Conservation (phyloP, 2,797 vertebrate species). For the Coluber constrictor region DNA sequence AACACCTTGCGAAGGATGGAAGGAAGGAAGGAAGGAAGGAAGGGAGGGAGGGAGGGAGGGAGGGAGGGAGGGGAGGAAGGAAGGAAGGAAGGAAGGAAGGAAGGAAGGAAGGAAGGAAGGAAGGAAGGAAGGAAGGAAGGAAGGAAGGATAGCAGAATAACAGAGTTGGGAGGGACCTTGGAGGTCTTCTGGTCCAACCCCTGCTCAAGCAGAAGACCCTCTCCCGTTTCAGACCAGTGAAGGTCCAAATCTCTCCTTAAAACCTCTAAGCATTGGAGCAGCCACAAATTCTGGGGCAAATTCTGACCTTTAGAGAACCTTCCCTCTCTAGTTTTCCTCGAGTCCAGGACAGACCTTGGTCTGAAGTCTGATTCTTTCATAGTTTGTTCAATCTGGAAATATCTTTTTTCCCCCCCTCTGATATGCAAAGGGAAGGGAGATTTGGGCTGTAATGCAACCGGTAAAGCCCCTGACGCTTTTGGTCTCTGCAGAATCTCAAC, state of each 20-base stretch:
- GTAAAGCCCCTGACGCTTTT: background rate
- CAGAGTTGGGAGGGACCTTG: too few relatives aligned
- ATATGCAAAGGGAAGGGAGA: background rate
- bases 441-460: too few relatives aligned
- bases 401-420: accelerated
- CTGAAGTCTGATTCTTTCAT: background rate
- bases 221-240: background rate
- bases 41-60: too few relatives aligned
- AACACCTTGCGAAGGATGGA: too few relatives aligned
- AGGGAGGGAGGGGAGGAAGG: too few relatives aligned
- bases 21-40: too few relatives aligned
- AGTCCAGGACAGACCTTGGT: background rate
- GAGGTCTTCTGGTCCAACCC: too few relatives aligned
- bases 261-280: too few relatives aligned
- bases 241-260: accelerated
- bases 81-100: too few relatives aligned
- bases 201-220: background rate
- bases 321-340: background rate
- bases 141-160: too few relatives aligned
- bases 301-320: background rate
- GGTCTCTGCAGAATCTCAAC: constrained; percentile 81
- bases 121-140: too few relatives aligned
- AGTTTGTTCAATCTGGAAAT: background rate
- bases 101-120: too few relatives aligned
- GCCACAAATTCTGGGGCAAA: background rate